Evolutionary conservation across 92 coral and sea anemone species (phyloP), one percentile per base, ranked within the genome.

Genomic region (Epizoanthus scotinus): DNA sequence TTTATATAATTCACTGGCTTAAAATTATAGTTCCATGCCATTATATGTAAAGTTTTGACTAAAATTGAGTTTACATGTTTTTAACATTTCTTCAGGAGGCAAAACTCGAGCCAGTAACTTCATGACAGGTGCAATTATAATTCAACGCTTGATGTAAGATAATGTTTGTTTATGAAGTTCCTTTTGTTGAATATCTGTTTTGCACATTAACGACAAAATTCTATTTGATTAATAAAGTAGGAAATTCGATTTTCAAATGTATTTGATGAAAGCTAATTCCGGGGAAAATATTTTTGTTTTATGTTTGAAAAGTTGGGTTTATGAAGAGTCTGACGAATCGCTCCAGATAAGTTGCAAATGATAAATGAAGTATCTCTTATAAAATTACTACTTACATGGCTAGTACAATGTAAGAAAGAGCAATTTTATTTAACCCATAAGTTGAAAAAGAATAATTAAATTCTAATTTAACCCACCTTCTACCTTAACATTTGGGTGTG

Each of bases 81-180:
- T 36, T 20, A 10, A n/a, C 55, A 40, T 2, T 75, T 38, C n/a
- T 20, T 75, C 44, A 13, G 40, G 3, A 36, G 47, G 26, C 63
- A 60, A 75, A 55, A 29, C 4, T 55, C 65, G 19, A 34, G 22
- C 63, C 3, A 58, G 70, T 64, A 75, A 24, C 67, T 5, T 53
- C 34, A 75, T 55, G 81, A 47, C 81, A 75, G 81, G 81, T 75
- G 81, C 81, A 58, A 57, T 75, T 58, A 59, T 38, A 34, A 75
- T 75, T 38, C 81, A 38, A 55, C 24, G 42, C 55, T 75, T 59
- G 79, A 75, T 58, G 44, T 40, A 25, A 59, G 81, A 58, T 59
- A 75, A 38, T 42, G 29, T 25, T 34, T 75, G 81, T 58, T 36
- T 58, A 60, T 38, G 31, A 31, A 50, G 28, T 25, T 25, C 57